A percentile compares a stretch with the other conserved stretches of the same genome.
These are phyloP conservation scores for Lutjanus argentimaculatus DNA, from an alignment of 2,797 vertebrate species.

Conservation along the genomic window DNA sequence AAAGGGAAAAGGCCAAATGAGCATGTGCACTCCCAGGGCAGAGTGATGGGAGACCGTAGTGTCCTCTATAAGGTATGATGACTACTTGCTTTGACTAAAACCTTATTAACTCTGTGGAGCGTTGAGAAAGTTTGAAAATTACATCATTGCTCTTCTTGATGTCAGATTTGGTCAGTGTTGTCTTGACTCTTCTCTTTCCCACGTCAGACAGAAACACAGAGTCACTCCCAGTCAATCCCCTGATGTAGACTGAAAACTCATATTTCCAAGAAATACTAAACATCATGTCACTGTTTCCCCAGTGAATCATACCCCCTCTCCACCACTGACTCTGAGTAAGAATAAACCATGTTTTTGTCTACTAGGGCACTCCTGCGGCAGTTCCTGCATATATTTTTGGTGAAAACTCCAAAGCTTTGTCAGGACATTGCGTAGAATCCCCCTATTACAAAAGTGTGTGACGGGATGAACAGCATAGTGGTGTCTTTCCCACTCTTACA, in stretches of 20 bases:
- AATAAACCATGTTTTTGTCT: slow-evolving; percentile 4
- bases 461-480: not conserved
- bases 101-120: not conserved
- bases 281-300: slow-evolving; percentile 53
- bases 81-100: not conserved
- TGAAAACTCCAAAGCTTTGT: not conserved
- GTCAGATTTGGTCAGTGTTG: not conserved
- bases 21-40: slow-evolving; percentile 97
- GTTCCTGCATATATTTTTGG: not conserved
- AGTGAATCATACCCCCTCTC: slow-evolving; percentile 53
- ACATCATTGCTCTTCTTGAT: slow-evolving; percentile 2
- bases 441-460: not conserved
- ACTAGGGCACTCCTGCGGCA: not conserved
- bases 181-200: not conserved
- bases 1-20: slow-evolving; percentile 95
- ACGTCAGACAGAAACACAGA: slow-evolving; percentile 11
- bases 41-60: slow-evolving; percentile 98
- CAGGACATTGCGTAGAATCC: not conserved
- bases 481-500: not conserved
- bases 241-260: slow-evolving; percentile 29
- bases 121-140: not conserved
- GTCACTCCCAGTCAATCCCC: not conserved
- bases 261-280: slow-evolving; percentile 14
- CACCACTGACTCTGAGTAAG: slow-evolving; percentile 13
- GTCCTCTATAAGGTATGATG: slow-evolving; percentile 96